phyloP scores from a whole-genome alignment of 2,113 vertebrate genomes.

The Acinonyx jubatus region DNA sequence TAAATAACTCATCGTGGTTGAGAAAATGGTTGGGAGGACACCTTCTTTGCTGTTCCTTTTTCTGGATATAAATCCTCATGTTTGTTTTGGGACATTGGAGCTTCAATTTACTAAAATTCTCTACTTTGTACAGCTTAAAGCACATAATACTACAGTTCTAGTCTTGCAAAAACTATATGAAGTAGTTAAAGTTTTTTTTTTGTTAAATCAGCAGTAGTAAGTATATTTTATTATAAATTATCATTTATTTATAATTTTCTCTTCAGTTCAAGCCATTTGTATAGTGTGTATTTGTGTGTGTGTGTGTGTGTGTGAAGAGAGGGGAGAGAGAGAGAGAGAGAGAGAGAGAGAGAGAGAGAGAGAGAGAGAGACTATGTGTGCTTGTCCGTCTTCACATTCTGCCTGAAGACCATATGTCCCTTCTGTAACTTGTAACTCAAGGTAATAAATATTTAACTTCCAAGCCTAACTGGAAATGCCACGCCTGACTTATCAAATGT shows the following conservation, averaged over 20 bases:
- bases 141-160: background rate
- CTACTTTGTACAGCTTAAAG: background rate
- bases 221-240: background rate
- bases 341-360: background rate
- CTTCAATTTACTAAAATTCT: background rate
- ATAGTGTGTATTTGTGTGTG: background rate
- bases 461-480: slow-evolving; percentile 48
- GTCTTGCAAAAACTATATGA: background rate
- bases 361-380: background rate
- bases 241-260: background rate
- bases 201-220: background rate
- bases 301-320: background rate
- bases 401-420: slow-evolving; percentile 50
- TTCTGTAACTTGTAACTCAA: slow-evolving; percentile 35
- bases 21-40: background rate
- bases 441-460: slow-evolving; percentile 58
- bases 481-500: slow-evolving; percentile 37
- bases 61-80: slow-evolving; percentile 40
- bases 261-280: background rate
- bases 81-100: background rate
- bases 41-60: background rate
- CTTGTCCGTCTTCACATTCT: background rate
- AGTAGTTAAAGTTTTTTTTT: background rate
- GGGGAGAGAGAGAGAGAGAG: background rate
- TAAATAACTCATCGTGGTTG: background rate